Conservation (phyloP, 2,888 invertebrate genomes). For the Hypolimnas misippus region DNA sequence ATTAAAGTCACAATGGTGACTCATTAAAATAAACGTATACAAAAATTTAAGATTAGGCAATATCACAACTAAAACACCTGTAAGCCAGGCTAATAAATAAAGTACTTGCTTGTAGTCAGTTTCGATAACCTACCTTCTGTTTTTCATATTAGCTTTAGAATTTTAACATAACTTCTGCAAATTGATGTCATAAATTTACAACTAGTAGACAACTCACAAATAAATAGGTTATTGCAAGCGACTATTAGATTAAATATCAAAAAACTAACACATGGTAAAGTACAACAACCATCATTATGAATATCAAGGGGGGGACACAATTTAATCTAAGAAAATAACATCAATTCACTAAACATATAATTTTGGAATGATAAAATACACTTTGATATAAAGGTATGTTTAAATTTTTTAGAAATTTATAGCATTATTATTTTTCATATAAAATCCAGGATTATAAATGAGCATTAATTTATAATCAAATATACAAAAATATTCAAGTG, state of each 20-base stretch:
- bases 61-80: slow-evolving; percentile 82
- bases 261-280: slow-evolving; percentile 9
- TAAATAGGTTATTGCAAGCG: no score
- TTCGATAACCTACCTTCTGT: no score
- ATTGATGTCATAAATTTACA: no score
- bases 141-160: no score
- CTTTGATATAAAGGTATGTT: slow-evolving; percentile 1
- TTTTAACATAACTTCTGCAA: no score
- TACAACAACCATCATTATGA: slow-evolving; percentile 15
- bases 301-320: neutral
- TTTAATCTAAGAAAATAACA: neutral
- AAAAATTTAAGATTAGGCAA: slow-evolving; percentile 78
- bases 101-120: neutral
- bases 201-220: no score
- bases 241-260: slow-evolving; percentile 7
- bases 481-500: slow-evolving; percentile 3
- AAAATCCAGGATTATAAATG: no score
- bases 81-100: slow-evolving; percentile 53
- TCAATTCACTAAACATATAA: slow-evolving; percentile 12
- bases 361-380: slow-evolving; percentile 35
- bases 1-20: slow-evolving; percentile 78
- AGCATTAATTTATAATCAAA: slow-evolving; percentile 3
- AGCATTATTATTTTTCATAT: no score
- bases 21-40: slow-evolving; percentile 80
- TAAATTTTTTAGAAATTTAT: no score